Base-by-base conservation (phyloP, 2,888 invertebrate genomes). In the Panopea generosa region DNA sequence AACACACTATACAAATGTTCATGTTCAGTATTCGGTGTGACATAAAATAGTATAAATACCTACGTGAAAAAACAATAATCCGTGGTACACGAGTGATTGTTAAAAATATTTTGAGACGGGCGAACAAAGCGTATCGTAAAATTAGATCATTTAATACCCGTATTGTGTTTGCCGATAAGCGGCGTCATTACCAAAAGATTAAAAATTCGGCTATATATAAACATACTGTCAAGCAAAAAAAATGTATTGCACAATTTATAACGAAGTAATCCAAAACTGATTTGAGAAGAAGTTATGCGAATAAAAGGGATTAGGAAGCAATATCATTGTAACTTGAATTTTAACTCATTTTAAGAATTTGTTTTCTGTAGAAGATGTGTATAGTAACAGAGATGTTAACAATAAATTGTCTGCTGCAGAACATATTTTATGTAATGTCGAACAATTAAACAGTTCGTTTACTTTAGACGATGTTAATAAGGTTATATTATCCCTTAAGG, bases 301-400 rank as follows among this genome's bases (percentile, higher is more conserved):
- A 20, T 61, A 47, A 61, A 61, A 16, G n/a, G n/a, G 16, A 49
- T 20, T 27, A 47, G 16, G n/a, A 16, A 11, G 7, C 47, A 27
- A n/a, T n/a, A n/a, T 18, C n/a, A 26, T 6, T 47, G 26, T n/a
- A 26, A 47, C 2, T 16, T 49, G 6, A 26, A 18, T 26, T 22
- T 61, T 49, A 49, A 49, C 14, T 11, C 61, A 61, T 61, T 61
- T 61, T 49, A 18, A 45, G 16, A 14, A 61, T 18, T 2, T 61
- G 24, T 61, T 20, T 27, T 45, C 29, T 7, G 49, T 33, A 22
- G 38, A 38, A 2, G n/a, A 18, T 20, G 22, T 18, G 3, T 62
- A 50, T 62, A 16, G 20, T 2, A 16, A 27, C n/a, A 38, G 38
- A 2, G 2, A 33, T 38, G 52, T 62, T 9, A 52, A 62, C 16